These are phyloP conservation scores for Bradypodion ventrale DNA, from an alignment of 2,797 vertebrate genomes.

Conservation along the genomic window DNA sequence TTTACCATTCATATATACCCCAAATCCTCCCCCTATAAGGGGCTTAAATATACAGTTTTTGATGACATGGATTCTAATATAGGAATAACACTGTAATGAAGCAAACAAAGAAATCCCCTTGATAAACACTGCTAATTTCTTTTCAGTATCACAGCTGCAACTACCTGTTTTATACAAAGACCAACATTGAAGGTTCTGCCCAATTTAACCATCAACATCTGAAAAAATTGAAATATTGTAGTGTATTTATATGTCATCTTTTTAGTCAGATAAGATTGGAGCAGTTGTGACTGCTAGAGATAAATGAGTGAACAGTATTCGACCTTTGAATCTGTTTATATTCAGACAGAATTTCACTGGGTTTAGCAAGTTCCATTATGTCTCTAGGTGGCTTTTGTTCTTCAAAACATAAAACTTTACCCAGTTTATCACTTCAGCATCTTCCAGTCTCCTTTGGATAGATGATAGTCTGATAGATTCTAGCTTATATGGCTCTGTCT, in stretches of 20 bases:
- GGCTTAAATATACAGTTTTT: neutral
- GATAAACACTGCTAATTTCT: neutral
- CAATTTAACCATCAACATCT: neutral
- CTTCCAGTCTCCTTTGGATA: neutral
- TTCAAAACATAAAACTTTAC: no score
- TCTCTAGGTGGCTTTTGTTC: neutral
- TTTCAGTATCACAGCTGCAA: neutral
- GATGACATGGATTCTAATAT: neutral
- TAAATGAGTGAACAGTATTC: neutral
- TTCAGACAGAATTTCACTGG: neutral
- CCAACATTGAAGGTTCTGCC: neutral
- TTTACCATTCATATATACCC: no score
- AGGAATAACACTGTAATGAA: neutral
- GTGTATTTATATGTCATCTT: no score
- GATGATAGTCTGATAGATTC: constrained; percentile 2
- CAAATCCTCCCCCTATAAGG: no score
- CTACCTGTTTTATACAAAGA: constrained; percentile 2
- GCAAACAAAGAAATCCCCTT: neutral
- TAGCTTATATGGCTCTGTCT: neutral
- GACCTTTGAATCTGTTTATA: neutral
- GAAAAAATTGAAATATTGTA: neutral
- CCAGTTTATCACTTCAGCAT: neutral
- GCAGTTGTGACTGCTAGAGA: neutral
- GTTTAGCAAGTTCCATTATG: neutral
- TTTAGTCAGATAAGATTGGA: neutral